A percentile compares a stretch with the other conserved stretches of the same genome.
Conservation (phyloP, 2,113 vertebrate genomes). For the Platichthys flesus region DNA sequence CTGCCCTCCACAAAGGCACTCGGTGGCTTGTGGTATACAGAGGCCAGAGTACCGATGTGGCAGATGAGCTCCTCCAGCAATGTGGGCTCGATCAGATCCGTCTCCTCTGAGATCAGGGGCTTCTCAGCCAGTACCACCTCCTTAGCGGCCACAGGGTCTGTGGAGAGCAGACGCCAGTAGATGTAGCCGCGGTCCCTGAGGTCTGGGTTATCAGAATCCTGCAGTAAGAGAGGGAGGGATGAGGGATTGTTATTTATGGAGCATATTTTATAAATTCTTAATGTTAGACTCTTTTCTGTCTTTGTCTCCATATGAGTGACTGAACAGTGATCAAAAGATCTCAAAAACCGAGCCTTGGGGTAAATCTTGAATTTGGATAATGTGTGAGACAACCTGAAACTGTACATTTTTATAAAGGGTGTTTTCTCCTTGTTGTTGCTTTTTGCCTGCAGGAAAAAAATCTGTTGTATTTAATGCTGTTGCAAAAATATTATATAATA, state of each 20-base stretch:
- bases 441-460: not conserved
- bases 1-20: conserved; percentile 97
- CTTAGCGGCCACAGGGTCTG: conserved; percentile 96
- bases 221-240: not conserved
- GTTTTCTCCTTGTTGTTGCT: not conserved
- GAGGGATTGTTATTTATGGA: conserved; percentile 30
- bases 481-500: not conserved
- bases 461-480: too few relatives aligned
- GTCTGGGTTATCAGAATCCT: conserved; percentile 99
- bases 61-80: conserved; percentile 98
- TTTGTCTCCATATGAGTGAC: conserved; percentile 3
- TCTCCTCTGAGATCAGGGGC: conserved; percentile 97
- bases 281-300: conserved; percentile 9
- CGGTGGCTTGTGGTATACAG: conserved; percentile 98
- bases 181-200: conserved; percentile 97
- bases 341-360: conserved; percentile 15
- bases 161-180: conserved; percentile 99
- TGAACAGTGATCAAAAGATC: conserved; percentile 19
- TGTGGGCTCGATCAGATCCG: conserved; percentile 96
- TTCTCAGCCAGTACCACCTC: conserved; percentile 98
- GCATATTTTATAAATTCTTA: conserved; percentile 47
- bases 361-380: not conserved
- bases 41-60: conserved; percentile 96
- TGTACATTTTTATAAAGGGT: not conserved
- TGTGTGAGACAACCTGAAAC: not conserved